Evolutionary conservation across 2,888 invertebrate genomes (phyloP).

Genomic region (Chrysina gloriosa): DNA sequence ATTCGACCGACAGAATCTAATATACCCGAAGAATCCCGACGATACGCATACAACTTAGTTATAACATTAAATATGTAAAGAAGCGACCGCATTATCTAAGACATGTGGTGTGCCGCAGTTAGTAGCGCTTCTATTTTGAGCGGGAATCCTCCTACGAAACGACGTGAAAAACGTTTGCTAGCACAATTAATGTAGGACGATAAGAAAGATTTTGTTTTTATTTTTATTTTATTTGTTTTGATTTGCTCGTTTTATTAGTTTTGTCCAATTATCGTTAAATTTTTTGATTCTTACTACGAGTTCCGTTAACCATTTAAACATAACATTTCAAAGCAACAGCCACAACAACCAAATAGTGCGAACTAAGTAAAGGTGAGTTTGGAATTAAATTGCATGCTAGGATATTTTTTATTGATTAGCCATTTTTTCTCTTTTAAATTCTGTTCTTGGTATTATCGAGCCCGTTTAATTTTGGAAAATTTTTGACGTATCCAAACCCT

Average conservation of each 20-base stretch:
- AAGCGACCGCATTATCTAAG: slow-evolving; percentile 25
- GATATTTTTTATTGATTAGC: too few relatives aligned
- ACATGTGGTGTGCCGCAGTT: slow-evolving; percentile 28
- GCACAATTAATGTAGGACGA: slow-evolving; percentile 16
- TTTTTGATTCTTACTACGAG: background rate
- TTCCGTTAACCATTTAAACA: too few relatives aligned
- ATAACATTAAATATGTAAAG: slow-evolving; percentile 23
- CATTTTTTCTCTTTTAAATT: too few relatives aligned
- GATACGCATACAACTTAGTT: slow-evolving; percentile 3
- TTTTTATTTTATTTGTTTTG: slow-evolving; percentile 1
- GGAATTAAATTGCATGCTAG: too few relatives aligned
- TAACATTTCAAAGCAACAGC: too few relatives aligned
- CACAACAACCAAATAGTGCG: too few relatives aligned
- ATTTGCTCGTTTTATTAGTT: background rate
- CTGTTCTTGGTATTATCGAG: too few relatives aligned
- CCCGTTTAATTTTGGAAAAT: too few relatives aligned
- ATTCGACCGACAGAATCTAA: slow-evolving; percentile 3
- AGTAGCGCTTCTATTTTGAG: slow-evolving; percentile 32
- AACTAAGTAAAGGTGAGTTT: too few relatives aligned
- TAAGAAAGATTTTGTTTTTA: background rate
- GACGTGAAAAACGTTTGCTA: too few relatives aligned
- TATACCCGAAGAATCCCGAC: slow-evolving; percentile 21
- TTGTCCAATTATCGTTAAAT: background rate
- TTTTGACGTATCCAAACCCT: too few relatives aligned
- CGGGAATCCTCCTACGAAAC: slow-evolving; percentile 9